Base-by-base conservation (phyloP, 2,888 invertebrate genomes). In the Kuschelorhynchus macadamiae region DNA sequence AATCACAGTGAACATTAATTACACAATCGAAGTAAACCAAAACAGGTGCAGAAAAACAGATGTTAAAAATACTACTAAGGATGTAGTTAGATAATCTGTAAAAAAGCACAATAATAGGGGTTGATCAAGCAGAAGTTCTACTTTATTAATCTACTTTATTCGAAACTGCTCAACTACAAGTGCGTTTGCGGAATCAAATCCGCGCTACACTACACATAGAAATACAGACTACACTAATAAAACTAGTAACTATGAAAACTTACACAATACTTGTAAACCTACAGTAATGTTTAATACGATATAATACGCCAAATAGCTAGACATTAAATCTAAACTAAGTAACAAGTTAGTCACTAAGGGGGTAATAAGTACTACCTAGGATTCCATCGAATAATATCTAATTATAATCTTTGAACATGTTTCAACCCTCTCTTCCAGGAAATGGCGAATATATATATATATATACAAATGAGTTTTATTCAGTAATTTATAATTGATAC, bases 101-200 rank as follows among this genome's bases (percentile, higher is more conserved):
- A 75, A 76, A 75, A 79, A 75, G 75, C 63, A 42, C 59, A 66
- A 68, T 66, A 67, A 55, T 64, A 68, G 68, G 71, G 71, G 71
- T 76, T 81, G 80, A 83, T 81, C 84, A 85, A 84, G 84, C 85
- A 84, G 82, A 83, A 82, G 67, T 74, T 55, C 85, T 85, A 85
- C 85, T 84, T 83, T 84, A 84, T 84, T 82, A 84, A 85, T 85
- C 86, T 86, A 86, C 85, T 85, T 86, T 86, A 85, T 85, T 70
- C 81, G 81, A 82, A 85, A 85, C 83, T 82, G 83, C 84, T 84
- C 83, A 83, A 82, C 82, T 84, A 85, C 85, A 85, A 71, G 85
- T 85, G 85, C 85, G 85, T 80, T 74, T 78, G 80, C 80, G 81
- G 78, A 80, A 71, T 68, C 70, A 64, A 67, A 69, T 76, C 76